Conservation (phyloP, 1,140 invertebrate genomes). For the Aphelenchoides fujianensis region DNA sequence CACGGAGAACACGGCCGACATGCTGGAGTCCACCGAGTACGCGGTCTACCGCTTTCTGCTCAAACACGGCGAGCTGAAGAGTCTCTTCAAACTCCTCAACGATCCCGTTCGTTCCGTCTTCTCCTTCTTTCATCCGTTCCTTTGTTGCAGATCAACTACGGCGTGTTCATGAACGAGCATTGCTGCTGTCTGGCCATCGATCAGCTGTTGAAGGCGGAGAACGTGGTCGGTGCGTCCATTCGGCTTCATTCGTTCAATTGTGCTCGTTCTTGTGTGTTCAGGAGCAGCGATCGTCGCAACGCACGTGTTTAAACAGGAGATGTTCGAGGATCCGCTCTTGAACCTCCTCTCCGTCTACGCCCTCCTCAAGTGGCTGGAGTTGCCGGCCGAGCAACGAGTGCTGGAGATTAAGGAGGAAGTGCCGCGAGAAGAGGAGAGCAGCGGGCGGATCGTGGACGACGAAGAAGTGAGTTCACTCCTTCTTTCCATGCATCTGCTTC, state of each 20-base stretch:
- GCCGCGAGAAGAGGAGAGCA: background rate
- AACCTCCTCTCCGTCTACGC: constrained; percentile 73
- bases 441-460: background rate
- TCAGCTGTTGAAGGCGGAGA: constrained; percentile 71
- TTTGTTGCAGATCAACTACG: constrained; percentile 73
- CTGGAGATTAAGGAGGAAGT: constrained; percentile 54
- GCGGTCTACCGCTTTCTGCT: constrained; percentile 73
- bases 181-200: constrained; percentile 79
- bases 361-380: constrained; percentile 70
- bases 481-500: too few relatives aligned
- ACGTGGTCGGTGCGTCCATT: constrained; percentile 63
- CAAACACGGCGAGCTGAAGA: constrained; percentile 67
- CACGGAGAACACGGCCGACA: constrained; percentile 70
- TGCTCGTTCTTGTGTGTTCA: constrained; percentile 23
- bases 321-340: constrained; percentile 72
- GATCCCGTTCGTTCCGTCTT: constrained; percentile 69
- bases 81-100: constrained; percentile 73
- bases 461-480: background rate
- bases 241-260: constrained; percentile 24
- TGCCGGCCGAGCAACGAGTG: constrained; percentile 56
- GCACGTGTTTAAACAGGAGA: constrained; percentile 83
- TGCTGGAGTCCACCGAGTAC: constrained; percentile 76
- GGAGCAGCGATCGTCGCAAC: constrained; percentile 75
- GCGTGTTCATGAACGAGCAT: constrained; percentile 80
- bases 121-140: too few relatives aligned